Conservation (phyloP, 2,888 invertebrate species). For the Acholoe squamosa region DNA sequence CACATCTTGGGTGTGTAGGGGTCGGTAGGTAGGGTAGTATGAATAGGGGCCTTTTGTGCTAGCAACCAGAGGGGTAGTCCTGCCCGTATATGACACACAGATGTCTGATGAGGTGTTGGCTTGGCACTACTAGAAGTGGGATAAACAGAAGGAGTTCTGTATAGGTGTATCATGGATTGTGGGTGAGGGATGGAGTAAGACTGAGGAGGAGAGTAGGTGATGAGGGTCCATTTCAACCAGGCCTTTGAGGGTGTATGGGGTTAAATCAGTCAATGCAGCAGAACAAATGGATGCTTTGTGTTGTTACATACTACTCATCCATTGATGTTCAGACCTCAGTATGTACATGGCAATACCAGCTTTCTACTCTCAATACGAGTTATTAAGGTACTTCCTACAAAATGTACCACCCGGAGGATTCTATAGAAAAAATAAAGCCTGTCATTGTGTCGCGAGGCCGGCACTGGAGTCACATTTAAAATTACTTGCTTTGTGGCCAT, state of each 20-base stretch:
- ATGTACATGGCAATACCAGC: too few relatives aligned
- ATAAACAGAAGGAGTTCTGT: not conserved
- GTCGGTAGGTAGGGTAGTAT: not conserved
- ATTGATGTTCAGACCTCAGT: too few relatives aligned
- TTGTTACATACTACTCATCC: too few relatives aligned
- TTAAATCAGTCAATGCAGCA: not conserved
- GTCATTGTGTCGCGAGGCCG: too few relatives aligned
- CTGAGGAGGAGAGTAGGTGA: not conserved
- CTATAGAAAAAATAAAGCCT: too few relatives aligned
- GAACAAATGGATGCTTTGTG: not conserved
- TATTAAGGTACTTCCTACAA: too few relatives aligned
- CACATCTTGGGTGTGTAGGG: not conserved
- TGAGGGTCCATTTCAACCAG: not conserved
- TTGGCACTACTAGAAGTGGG: not conserved
- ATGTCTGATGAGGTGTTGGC: not conserved
- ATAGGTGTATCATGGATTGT: not conserved
- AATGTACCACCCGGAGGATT: too few relatives aligned
- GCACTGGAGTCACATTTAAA: too few relatives aligned
- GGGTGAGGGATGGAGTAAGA: not conserved
- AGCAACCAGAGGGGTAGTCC: not conserved
- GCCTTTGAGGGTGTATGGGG: not conserved
- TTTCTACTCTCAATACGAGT: too few relatives aligned
- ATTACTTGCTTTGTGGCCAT: too few relatives aligned
- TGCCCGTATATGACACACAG: not conserved
- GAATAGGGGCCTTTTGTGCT: not conserved